A percentile compares a stretch with the other conserved stretches of the same genome.
Evolutionary conservation across 2,888 invertebrate genomes (phyloP).

Genomic region (Hypolimnas misippus): DNA sequence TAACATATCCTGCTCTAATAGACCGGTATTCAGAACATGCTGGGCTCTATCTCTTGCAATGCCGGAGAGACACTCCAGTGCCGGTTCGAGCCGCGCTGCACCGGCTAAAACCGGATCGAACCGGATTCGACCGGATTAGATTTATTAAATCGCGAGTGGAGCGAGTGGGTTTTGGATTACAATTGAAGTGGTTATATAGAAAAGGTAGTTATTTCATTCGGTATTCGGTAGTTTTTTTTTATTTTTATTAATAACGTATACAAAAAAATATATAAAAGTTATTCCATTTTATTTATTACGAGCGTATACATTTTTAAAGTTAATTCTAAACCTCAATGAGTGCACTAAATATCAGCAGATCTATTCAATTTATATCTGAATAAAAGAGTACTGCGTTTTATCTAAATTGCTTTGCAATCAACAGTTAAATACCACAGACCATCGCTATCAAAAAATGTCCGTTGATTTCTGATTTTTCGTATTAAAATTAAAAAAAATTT

Average conservation of each 20-base stretch:
- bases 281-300: conserved; percentile 3
- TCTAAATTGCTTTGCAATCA: background rate
- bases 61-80: conserved; percentile 48
- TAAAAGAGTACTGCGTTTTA: background rate
- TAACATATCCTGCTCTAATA: conserved; percentile 51
- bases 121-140: conserved; percentile 50
- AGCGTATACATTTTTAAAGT: background rate
- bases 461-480: no score
- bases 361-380: background rate
- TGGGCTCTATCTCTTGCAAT: conserved; percentile 47
- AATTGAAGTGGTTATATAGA: conserved; percentile 21
- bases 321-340: no score
- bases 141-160: conserved; percentile 47
- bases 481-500: no score
- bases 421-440: no score
- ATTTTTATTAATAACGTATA: background rate
- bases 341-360: no score
- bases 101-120: conserved; percentile 47
- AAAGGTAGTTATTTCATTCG: background rate
- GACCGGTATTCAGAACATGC: conserved; percentile 54
- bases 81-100: conserved; percentile 20
- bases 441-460: no score
- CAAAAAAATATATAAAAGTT: background rate
- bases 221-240: background rate
- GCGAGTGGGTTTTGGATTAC: conserved; percentile 30